Percentiles rank a stretch among this genome's conserved stretches.
phyloP scores from a whole-genome alignment of 2,113 vertebrate species.

The Esox niger region DNA sequence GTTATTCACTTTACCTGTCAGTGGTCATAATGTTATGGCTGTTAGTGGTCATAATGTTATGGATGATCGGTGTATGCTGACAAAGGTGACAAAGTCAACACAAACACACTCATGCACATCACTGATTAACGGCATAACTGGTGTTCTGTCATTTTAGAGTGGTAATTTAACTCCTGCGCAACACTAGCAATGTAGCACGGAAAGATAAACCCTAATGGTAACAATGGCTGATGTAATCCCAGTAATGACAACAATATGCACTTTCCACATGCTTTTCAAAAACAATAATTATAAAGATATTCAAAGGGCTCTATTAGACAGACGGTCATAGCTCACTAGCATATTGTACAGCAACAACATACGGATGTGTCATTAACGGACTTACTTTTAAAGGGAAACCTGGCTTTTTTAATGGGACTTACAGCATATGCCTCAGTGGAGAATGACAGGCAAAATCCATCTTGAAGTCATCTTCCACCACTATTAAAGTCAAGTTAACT shows the following conservation, averaged over 20 bases:
- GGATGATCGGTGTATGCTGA: too few species aligned
- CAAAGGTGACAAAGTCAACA: too few species aligned
- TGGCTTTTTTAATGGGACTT: conserved; percentile 1
- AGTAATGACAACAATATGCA: not conserved
- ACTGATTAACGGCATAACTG: too few species aligned
- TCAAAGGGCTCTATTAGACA: not conserved
- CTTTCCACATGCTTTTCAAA: not conserved
- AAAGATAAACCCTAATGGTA: too few species aligned
- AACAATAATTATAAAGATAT: not conserved
- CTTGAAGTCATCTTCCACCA: conserved; percentile 11
- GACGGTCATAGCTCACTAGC: not conserved
- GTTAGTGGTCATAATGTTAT: too few species aligned
- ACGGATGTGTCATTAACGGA: not conserved
- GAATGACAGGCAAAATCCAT: conserved; percentile 1
- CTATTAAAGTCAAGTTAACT: not conserved
- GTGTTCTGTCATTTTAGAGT: too few species aligned
- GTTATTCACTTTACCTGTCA: too few species aligned
- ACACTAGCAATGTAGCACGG: too few species aligned
- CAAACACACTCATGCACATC: too few species aligned
- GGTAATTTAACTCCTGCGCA: too few species aligned
- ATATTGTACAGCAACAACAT: not conserved
- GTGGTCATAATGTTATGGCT: too few species aligned
- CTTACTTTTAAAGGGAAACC: not conserved
- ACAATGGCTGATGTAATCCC: not conserved
- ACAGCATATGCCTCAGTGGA: conserved; percentile 2